phyloP scores from a whole-genome alignment of 1,140 invertebrate species.

The Bombus superbus region DNA sequence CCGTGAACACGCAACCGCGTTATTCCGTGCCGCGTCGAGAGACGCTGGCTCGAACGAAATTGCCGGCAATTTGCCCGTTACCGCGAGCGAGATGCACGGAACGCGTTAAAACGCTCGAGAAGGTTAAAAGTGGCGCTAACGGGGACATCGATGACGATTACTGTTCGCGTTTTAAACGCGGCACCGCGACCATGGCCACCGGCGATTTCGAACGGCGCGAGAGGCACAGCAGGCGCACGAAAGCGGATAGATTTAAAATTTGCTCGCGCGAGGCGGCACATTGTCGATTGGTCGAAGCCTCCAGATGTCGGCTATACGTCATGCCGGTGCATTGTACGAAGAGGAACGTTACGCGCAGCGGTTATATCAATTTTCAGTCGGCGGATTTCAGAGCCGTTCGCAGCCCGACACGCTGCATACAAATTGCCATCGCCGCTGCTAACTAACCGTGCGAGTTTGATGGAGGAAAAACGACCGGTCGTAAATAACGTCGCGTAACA shows the following conservation, averaged over 20 bases:
- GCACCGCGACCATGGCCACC: no score
- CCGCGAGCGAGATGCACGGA: background rate
- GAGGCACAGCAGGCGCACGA: no score
- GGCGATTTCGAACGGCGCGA: no score
- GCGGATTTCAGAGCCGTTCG: slow-evolving; percentile 37
- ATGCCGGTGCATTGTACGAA: slow-evolving; percentile 30
- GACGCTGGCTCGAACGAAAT: slow-evolving; percentile 31
- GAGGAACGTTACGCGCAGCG: slow-evolving; percentile 29
- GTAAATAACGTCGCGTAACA: slow-evolving; percentile 9
- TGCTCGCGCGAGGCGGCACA: background rate
- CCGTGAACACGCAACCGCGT: background rate
- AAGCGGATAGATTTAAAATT: slow-evolving; percentile 1
- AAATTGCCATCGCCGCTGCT: slow-evolving; percentile 67
- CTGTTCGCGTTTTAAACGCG: background rate
- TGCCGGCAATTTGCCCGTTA: slow-evolving; percentile 11
- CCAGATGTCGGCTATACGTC: slow-evolving; percentile 61
- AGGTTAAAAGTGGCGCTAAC: slow-evolving; percentile 20
- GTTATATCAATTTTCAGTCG: slow-evolving; percentile 65
- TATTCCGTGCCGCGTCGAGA: background rate
- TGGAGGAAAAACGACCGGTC: slow-evolving; percentile 15
- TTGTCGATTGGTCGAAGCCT: slow-evolving; percentile 18
- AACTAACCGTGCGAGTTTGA: slow-evolving; percentile 59
- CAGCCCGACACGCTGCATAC: slow-evolving; percentile 50
- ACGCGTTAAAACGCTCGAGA: background rate
- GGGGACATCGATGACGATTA: slow-evolving; percentile 31